These are phyloP conservation scores for Nesometra sesokonis DNA, from an alignment of 35 echinoderm and acorn worm genomes.

Conservation along the genomic window DNA sequence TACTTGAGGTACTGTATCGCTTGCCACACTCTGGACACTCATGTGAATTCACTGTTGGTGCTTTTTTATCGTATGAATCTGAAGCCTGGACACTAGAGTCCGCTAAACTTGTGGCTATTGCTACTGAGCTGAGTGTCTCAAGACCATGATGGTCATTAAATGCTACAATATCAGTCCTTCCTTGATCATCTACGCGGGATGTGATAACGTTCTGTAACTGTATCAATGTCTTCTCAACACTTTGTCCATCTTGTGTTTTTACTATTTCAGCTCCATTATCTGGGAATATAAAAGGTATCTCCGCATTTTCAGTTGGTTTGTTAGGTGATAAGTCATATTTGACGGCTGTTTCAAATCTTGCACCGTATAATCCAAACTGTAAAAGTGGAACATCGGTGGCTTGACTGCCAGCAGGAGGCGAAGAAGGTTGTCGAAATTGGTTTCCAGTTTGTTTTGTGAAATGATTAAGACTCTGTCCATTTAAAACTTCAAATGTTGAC, in stretches of 20 bases:
- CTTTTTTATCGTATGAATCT: not conserved
- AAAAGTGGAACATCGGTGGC: not conserved
- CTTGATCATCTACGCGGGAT: not conserved
- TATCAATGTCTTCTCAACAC: not conserved
- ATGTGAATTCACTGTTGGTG: not conserved
- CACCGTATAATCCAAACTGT: not conserved
- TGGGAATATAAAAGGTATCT: not conserved
- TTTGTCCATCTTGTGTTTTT: not conserved
- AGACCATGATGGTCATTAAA: not conserved
- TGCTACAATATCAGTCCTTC: not conserved
- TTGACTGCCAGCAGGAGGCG: not conserved
- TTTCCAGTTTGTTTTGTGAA: not conserved
- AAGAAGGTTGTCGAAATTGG: not conserved
- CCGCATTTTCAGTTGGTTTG: not conserved
- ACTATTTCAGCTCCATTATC: not conserved
- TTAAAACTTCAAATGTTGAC: not conserved
- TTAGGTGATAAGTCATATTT: not conserved
- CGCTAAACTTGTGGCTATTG: not conserved
- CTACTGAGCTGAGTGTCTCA: not conserved
- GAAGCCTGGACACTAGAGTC: not conserved
- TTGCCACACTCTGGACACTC: slow-evolving; percentile 90
- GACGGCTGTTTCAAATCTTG: not conserved
- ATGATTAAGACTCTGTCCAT: not conserved
- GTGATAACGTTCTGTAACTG: not conserved
- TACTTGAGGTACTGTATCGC: slow-evolving; percentile 94